Evolutionary conservation across 2,888 invertebrate genomes (phyloP).

Genomic region (Polydrusus cervinus): DNA sequence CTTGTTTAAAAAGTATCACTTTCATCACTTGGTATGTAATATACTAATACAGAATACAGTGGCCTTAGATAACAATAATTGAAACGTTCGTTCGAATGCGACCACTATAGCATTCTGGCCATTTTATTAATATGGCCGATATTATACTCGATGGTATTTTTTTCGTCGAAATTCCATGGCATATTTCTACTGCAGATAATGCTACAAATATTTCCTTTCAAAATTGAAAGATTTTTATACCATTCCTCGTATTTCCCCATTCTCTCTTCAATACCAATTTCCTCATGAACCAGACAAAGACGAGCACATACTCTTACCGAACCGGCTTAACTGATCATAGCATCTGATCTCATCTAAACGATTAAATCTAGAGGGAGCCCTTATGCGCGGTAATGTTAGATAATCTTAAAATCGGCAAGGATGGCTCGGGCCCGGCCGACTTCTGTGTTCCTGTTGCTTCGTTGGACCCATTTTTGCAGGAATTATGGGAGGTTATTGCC

Average conservation of each 20-base stretch:
- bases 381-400: slow-evolving; percentile 15
- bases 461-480: slow-evolving; percentile 8
- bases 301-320: not conserved
- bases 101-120: no score
- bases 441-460: slow-evolving; percentile 21
- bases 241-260: not conserved
- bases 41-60: no score
- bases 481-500: not conserved
- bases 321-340: not conserved
- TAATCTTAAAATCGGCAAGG: slow-evolving; percentile 4
- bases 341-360: not conserved
- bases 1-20: no score
- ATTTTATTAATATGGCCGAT: no score
- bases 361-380: not conserved
- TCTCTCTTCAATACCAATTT: not conserved
- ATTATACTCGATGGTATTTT: no score
- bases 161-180: no score
- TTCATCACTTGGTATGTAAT: no score
- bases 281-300: not conserved
- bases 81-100: no score
- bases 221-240: not conserved
- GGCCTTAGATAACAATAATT: no score
- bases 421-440: not conserved
- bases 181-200: no score
- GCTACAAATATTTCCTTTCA: no score